A percentile compares a stretch with the other conserved stretches of the same genome.
phyloP scores from a whole-genome alignment of 2,113 vertebrate species.

The Hyperopisus bebe region DNA sequence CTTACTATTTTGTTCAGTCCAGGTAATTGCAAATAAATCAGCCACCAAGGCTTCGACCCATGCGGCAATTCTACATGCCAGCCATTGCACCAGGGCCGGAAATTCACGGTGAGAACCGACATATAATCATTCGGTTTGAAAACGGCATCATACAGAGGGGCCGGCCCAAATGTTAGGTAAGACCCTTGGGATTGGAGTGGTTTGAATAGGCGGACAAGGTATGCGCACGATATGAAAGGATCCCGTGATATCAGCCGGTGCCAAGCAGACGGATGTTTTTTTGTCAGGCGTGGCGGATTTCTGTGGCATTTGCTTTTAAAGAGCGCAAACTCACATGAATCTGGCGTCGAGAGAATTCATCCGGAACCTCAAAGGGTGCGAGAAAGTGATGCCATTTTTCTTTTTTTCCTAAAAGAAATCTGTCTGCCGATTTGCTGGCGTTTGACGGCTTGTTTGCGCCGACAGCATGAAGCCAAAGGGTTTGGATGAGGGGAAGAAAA shows the following conservation, averaged over 20 bases:
- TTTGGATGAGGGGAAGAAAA: neutral
- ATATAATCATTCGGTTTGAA: constrained; percentile 55
- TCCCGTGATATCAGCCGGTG: constrained; percentile 26
- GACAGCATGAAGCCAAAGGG: neutral
- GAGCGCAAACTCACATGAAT: constrained; percentile 24
- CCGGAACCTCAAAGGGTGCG: constrained; percentile 20
- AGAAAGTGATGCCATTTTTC: neutral
- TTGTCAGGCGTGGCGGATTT: constrained; percentile 23
- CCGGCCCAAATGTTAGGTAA: constrained; percentile 53
- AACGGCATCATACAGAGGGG: constrained; percentile 45
- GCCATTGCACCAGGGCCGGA: constrained; percentile 16
- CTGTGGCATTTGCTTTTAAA: constrained; percentile 38
- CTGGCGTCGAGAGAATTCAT: constrained; percentile 28
- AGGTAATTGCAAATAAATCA: constrained; percentile 9
- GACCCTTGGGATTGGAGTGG: constrained; percentile 37
- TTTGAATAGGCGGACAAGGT: constrained; percentile 31
- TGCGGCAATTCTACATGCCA: neutral
- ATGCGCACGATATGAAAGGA: constrained; percentile 27
- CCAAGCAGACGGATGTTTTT: constrained; percentile 18
- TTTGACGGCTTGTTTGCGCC: constrained; percentile 11
- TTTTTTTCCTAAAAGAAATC: neutral
- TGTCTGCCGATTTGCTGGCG: neutral
- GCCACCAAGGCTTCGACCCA: neutral
- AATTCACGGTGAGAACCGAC: constrained; percentile 35
- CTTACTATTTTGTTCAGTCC: constrained; percentile 37